phyloP scores from a whole-genome alignment of 2,797 vertebrate genomes.

The Pipistrellus pygmaeus region DNA sequence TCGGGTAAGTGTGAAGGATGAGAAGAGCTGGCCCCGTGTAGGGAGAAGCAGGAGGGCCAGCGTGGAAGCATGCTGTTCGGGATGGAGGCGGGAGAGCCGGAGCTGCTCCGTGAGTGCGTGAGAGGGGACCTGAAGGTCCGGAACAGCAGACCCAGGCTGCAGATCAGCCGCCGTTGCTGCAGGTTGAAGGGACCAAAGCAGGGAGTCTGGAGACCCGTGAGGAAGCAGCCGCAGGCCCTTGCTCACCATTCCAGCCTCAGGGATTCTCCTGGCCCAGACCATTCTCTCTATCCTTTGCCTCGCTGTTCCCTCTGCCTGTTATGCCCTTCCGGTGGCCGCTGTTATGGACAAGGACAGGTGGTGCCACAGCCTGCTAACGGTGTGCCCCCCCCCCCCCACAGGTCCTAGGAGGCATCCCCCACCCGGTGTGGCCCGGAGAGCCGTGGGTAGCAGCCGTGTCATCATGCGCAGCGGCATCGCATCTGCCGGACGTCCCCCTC shows the following conservation, averaged over 20 bases:
- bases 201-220: not conserved
- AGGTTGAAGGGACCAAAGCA: not conserved
- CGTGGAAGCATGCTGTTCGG: not conserved
- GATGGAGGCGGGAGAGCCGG: not conserved
- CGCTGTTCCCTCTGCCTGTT: rapidly evolving
- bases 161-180: not conserved
- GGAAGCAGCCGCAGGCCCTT: rapidly evolving
- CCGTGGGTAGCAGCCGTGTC: not conserved
- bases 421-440: not conserved
- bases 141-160: not conserved
- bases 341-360: rapidly evolving
- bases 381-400: constrained; percentile 45
- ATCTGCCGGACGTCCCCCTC: rapidly evolving
- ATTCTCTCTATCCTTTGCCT: not conserved
- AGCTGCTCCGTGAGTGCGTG: not conserved
- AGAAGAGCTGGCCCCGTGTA: not conserved
- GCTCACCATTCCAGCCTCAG: not conserved
- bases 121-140: not conserved
- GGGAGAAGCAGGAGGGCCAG: not conserved
- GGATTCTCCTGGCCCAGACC: not conserved
- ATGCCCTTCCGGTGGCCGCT: too few species aligned
- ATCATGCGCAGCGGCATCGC: not conserved
- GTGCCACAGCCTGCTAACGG: not conserved
- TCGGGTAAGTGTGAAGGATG: not conserved
- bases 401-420: not conserved